phyloP scores from a whole-genome alignment of 2,797 vertebrate species.

The Clarias fuscus region DNA sequence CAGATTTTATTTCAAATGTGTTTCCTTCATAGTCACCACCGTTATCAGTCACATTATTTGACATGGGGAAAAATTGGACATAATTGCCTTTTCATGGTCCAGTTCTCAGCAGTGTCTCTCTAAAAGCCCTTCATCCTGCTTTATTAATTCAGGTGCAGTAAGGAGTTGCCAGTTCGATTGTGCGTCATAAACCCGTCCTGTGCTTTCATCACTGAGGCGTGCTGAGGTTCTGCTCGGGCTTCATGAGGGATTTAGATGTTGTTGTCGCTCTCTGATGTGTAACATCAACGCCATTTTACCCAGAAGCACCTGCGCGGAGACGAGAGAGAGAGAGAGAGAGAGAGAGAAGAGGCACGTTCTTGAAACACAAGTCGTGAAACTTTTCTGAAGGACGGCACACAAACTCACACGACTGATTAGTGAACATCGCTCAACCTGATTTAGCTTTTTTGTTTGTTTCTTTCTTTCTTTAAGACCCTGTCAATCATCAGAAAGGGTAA shows the following conservation, averaged over 20 bases:
- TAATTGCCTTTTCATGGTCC: neutral
- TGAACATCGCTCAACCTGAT: no score
- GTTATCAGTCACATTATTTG: neutral
- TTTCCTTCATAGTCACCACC: neutral
- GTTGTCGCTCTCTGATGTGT: conserved; percentile 37
- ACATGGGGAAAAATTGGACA: neutral
- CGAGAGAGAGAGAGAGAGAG: neutral
- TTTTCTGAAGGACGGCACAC: conserved; percentile 19
- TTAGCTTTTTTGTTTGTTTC: no score
- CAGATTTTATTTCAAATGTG: no score
- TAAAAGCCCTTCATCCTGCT: neutral
- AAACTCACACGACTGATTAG: neutral
- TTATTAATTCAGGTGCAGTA: conserved; percentile 10
- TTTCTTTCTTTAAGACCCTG: neutral
- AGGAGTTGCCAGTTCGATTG: neutral
- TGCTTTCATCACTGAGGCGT: neutral
- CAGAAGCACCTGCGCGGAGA: conserved; percentile 26
- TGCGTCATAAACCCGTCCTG: neutral
- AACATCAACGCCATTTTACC: conserved; percentile 44
- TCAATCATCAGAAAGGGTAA: neutral
- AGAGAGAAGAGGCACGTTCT: conserved; percentile 11
- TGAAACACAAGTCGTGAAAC: conserved; percentile 22
- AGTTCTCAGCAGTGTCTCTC: neutral
- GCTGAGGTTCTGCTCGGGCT: conserved; percentile 11
- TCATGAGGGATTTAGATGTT: conserved; percentile 8